phyloP scores from a whole-genome alignment of 2,888 invertebrate species.

The Chloromyia formosa region DNA sequence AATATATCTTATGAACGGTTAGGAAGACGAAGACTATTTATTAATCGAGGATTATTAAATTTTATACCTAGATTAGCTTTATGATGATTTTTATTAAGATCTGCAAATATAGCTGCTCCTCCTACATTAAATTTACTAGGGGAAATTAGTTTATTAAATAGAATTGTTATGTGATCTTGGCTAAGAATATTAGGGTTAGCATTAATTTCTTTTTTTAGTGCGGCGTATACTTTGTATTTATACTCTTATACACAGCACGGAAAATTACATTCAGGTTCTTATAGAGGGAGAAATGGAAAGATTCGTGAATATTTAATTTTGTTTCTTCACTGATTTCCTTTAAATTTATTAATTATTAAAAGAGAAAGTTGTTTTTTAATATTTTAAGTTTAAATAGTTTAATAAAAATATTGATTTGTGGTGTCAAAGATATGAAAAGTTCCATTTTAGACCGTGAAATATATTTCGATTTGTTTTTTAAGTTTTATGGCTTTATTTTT shows the following conservation, averaged over 20 bases:
- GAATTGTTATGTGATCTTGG: slow-evolving; percentile 67
- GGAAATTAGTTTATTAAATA: slow-evolving; percentile 73
- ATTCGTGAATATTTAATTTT: slow-evolving; percentile 70
- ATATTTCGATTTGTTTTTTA: slow-evolving; percentile 67
- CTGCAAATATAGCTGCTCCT: slow-evolving; percentile 73
- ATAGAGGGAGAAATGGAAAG: slow-evolving; percentile 65
- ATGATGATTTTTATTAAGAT: slow-evolving; percentile 73
- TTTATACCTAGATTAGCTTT: slow-evolving; percentile 69
- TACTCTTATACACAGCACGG: slow-evolving; percentile 73
- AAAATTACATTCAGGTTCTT: slow-evolving; percentile 65
- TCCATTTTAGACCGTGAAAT: slow-evolving; percentile 66
- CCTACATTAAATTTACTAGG: slow-evolving; percentile 73
- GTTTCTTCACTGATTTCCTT: slow-evolving; percentile 71
- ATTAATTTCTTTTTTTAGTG: slow-evolving; percentile 72
- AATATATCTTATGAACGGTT: slow-evolving; percentile 72
- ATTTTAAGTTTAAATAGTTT: slow-evolving; percentile 71
- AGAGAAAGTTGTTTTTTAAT: slow-evolving; percentile 64
- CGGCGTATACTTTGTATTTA: slow-evolving; percentile 72
- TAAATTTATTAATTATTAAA: slow-evolving; percentile 71
- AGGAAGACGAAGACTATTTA: slow-evolving; percentile 69
- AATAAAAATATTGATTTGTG: slow-evolving; percentile 76
- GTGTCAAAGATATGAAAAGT: slow-evolving; percentile 68
- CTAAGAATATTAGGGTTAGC: slow-evolving; percentile 67
- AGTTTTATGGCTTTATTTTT: slow-evolving; percentile 66
- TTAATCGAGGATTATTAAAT: slow-evolving; percentile 72